A percentile compares a stretch with the other conserved stretches of the same genome.
These are phyloP conservation scores for Acanthisitta chloris DNA, from an alignment of 2,113 vertebrate species.

Conservation along the genomic window DNA sequence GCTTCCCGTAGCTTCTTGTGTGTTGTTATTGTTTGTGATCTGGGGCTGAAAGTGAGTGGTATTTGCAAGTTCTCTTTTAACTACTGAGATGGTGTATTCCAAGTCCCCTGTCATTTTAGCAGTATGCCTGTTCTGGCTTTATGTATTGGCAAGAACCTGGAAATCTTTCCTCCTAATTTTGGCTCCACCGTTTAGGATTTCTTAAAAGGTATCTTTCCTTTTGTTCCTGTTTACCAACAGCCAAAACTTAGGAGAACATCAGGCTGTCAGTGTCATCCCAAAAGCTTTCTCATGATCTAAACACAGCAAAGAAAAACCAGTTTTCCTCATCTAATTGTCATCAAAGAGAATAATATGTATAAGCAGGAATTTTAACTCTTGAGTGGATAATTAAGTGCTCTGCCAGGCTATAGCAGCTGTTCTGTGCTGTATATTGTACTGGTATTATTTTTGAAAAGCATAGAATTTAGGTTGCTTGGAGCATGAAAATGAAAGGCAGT, in stretches of 20 bases:
- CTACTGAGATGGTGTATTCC: neutral
- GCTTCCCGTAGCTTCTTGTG: rapidly evolving
- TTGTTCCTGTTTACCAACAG: neutral
- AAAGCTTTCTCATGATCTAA: neutral
- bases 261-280: neutral
- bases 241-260: neutral
- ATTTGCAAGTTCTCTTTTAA: neutral
- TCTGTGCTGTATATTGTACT: neutral
- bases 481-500: neutral
- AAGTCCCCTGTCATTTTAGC: neutral
- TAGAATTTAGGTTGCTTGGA: neutral
- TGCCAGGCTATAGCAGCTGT: neutral
- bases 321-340: neutral
- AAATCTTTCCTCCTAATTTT: neutral
- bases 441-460: neutral
- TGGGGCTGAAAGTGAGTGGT: neutral
- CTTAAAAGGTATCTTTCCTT: neutral
- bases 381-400: neutral
- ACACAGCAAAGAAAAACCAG: neutral
- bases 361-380: neutral
- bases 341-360: neutral
- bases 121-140: rapidly evolving
- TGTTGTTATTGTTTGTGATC: neutral
- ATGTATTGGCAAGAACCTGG: neutral
- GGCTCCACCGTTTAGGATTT: neutral